A percentile compares a stretch with the other conserved stretches of the same genome.
Conservation (phyloP, 2,888 invertebrate species). For the Alsophila aescularia region DNA sequence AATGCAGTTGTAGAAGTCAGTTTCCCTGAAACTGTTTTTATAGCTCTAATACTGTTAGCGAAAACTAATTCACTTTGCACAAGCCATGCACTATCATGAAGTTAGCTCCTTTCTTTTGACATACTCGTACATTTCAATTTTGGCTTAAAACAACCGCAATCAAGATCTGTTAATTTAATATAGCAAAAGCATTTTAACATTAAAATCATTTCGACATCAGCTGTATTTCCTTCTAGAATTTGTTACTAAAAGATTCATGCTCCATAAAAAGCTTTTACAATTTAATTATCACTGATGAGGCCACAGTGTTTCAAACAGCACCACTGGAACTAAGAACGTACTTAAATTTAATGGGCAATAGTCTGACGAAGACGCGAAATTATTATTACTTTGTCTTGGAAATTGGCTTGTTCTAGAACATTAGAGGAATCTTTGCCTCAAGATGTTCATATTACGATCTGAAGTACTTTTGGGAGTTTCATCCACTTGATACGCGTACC, state of each 20-base stretch:
- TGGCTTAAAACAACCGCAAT: conserved; percentile 14
- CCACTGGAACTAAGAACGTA: conserved; percentile 52
- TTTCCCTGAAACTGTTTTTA: neutral
- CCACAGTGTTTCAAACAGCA: conserved; percentile 49
- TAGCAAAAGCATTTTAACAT: conserved; percentile 2
- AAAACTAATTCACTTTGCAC: conserved; percentile 12
- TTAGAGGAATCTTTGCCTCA: conserved; percentile 25
- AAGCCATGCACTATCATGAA: conserved; percentile 7
- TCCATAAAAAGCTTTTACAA: conserved; percentile 46
- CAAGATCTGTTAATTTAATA: neutral
- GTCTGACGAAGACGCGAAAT: conserved; percentile 47
- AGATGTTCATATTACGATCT: conserved; percentile 17
- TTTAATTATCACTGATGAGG: conserved; percentile 50
- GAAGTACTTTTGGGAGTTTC: conserved; percentile 11
- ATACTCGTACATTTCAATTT: conserved; percentile 24
- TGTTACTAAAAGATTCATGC: conserved; percentile 31
- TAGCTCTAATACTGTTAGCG: conserved; percentile 7
- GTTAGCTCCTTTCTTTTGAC: conserved; percentile 8
- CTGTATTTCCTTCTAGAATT: conserved; percentile 8
- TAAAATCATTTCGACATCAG: conserved; percentile 14
- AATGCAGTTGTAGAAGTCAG: neutral
- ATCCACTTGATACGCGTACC: neutral
- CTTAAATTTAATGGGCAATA: conserved; percentile 51
- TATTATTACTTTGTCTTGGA: conserved; percentile 43
- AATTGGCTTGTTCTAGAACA: conserved; percentile 44